A percentile compares a stretch with the other conserved stretches of the same genome.
These are phyloP conservation scores for Pheosia gnoma DNA, from an alignment of 2,888 invertebrate species.

Conservation along the genomic window DNA sequence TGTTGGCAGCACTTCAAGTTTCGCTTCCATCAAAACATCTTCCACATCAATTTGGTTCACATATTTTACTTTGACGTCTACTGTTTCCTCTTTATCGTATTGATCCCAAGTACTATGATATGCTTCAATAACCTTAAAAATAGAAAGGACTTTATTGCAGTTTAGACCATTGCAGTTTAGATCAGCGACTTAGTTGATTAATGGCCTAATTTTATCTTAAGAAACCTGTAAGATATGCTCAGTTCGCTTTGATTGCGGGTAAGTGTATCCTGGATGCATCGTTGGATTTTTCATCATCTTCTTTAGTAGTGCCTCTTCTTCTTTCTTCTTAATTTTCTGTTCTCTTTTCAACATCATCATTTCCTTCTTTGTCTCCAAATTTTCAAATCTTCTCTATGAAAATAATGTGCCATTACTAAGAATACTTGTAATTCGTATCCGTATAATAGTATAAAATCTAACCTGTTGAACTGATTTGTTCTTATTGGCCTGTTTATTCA, in stretches of 20 bases:
- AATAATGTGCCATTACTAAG: background rate
- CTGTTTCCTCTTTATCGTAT: conserved; percentile 45
- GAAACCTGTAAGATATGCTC: background rate
- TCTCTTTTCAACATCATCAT: conserved; percentile 45
- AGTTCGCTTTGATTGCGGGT: conserved; percentile 56
- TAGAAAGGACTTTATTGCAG: no score
- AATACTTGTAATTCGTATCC: background rate
- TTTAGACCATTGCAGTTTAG: background rate
- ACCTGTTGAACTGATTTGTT: conserved; percentile 51
- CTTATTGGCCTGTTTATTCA: conserved; percentile 51
- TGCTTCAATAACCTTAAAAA: conserved; percentile 47
- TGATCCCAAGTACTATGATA: conserved; percentile 58
- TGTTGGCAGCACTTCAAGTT: conserved; percentile 46
- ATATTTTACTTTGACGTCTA: conserved; percentile 55
- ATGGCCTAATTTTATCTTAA: background rate
- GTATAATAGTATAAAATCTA: no score
- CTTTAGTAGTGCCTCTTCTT: conserved; percentile 49
- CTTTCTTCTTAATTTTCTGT: conserved; percentile 47
- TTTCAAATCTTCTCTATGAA: conserved; percentile 51
- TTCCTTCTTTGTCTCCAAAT: conserved; percentile 51
- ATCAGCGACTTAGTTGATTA: no score
- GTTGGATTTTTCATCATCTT: conserved; percentile 70
- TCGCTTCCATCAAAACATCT: conserved; percentile 49
- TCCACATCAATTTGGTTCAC: conserved; percentile 44
- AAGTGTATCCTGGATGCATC: conserved; percentile 65